These are phyloP conservation scores for Caloenas nicobarica DNA, from an alignment of 2,113 vertebrate genomes.

Conservation along the genomic window DNA sequence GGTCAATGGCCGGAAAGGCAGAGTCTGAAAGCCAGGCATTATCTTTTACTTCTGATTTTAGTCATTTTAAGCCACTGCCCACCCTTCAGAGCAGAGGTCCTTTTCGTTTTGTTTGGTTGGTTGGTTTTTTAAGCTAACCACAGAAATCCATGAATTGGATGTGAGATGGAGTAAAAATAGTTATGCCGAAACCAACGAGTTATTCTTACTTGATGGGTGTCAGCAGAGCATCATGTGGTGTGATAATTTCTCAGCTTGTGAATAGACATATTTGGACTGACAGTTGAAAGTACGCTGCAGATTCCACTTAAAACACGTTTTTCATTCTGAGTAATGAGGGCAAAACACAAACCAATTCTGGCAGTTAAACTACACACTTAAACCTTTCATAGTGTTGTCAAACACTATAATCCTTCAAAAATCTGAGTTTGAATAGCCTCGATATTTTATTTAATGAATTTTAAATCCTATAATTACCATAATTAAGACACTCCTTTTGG, in stretches of 20 bases:
- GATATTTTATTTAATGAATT: conserved; percentile 61
- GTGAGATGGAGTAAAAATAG: conserved; percentile 14
- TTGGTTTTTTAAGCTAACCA: neutral
- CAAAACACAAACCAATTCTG: conserved; percentile 74
- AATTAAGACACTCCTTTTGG: conserved; percentile 67
- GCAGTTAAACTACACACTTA: conserved; percentile 71
- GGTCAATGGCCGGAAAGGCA: neutral
- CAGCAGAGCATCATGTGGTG: conserved; percentile 39
- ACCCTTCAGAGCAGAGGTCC: accelerated
- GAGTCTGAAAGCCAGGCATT: neutral
- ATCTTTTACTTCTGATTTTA: neutral
- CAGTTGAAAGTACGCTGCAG: conserved; percentile 69
- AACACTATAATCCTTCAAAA: conserved; percentile 63
- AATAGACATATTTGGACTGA: conserved; percentile 70
- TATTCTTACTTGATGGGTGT: conserved; percentile 53
- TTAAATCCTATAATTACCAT: conserved; percentile 66
- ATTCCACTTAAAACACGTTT: conserved; percentile 70
- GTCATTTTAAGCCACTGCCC: neutral
- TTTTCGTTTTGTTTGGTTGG: neutral
- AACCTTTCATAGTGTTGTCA: conserved; percentile 75
- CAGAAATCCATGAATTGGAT: neutral
- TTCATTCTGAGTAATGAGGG: conserved; percentile 67
- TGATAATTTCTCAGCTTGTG: conserved; percentile 58
- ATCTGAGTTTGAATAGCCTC: conserved; percentile 58
- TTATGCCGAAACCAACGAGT: neutral